A percentile compares a stretch with the other conserved stretches of the same genome.
phyloP scores from a whole-genome alignment of 2,797 vertebrate genomes.

The Sebastes trivittatus region DNA sequence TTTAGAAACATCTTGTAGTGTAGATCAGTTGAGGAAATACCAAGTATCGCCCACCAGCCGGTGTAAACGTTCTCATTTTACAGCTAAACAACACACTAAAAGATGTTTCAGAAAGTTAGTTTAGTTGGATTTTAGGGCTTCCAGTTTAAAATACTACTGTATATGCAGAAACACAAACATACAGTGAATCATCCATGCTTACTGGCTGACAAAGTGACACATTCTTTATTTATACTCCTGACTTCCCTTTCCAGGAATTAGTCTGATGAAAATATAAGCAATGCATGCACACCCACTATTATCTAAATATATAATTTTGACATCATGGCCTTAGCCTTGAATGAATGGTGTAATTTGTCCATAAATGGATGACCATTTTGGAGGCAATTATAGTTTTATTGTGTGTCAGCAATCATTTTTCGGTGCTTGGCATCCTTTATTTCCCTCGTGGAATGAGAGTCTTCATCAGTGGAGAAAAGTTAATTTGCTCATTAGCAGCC shows the following conservation, averaged over 20 bases:
- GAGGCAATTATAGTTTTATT: background rate
- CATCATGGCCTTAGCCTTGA: background rate
- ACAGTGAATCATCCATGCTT: background rate
- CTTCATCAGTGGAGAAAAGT: background rate
- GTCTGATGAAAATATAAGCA: background rate
- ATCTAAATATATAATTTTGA: background rate
- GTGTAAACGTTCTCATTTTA: no score
- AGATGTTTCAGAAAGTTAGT: no score
- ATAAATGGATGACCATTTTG: background rate
- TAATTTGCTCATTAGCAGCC: slow-evolving; percentile 20
- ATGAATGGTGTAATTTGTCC: background rate
- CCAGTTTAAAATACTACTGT: background rate
- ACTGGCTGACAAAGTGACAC: background rate
- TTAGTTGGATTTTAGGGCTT: no score
- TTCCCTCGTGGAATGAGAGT: background rate
- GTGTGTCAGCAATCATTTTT: background rate
- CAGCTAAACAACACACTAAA: no score
- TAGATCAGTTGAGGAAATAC: no score
- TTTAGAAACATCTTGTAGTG: no score
- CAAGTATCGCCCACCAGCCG: no score
- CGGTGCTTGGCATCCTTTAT: background rate
- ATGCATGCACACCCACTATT: background rate
- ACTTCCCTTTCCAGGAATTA: background rate
- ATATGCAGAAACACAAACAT: background rate
- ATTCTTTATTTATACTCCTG: background rate